These are phyloP conservation scores for Grammomys dolichurus DNA, from an alignment of 2,113 vertebrate genomes.

Conservation along the genomic window DNA sequence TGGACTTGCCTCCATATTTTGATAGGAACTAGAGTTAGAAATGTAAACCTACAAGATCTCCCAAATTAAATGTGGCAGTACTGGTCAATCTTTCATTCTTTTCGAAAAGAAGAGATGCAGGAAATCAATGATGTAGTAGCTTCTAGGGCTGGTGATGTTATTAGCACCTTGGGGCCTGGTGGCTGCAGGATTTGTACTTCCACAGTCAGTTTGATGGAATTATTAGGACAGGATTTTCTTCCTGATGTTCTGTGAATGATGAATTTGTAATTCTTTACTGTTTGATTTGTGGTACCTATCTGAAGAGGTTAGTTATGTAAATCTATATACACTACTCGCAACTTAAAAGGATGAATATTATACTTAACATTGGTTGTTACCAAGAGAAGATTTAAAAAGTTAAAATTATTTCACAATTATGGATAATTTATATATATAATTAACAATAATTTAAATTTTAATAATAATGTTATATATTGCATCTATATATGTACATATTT, in stretches of 20 bases:
- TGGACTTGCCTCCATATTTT: not conserved
- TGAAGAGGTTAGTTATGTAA: not conserved
- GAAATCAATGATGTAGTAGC: not conserved
- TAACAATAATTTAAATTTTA: not conserved
- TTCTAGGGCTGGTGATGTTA: not conserved
- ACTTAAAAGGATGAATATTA: not conserved
- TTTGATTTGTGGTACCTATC: not conserved
- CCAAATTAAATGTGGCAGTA: not conserved
- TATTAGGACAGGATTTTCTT: not conserved
- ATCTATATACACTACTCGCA: not conserved
- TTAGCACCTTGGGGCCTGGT: not conserved
- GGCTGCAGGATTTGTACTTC: not conserved
- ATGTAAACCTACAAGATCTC: not conserved
- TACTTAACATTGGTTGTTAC: not conserved
- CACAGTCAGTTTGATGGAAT: not conserved
- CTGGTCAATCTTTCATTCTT: not conserved
- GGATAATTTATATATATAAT: not conserved
- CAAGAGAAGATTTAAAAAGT: not conserved
- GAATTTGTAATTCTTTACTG: not conserved
- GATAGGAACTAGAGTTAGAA: not conserved
- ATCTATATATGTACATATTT: not conserved
- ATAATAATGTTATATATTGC: not conserved
- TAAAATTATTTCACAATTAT: conserved; percentile 36
- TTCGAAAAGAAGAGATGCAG: not conserved
- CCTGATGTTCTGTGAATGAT: not conserved